Evolutionary conservation across 2,888 invertebrate species (phyloP).

Genomic region (Diloba caeruleocephala): DNA sequence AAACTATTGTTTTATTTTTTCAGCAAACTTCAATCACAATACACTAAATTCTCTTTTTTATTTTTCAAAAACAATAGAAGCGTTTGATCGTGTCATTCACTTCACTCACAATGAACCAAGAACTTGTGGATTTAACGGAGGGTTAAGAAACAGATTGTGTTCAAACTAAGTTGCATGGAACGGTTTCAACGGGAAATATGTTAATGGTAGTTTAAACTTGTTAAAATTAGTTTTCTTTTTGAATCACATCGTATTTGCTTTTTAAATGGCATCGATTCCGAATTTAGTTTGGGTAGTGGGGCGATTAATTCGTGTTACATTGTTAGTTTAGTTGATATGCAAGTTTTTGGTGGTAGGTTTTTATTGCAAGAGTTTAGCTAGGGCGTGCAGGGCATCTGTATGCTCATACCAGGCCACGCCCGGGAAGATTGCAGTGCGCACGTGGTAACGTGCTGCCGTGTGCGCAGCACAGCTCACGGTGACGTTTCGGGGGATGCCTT

Average conservation of each 20-base stretch:
- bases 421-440: too few relatives aligned
- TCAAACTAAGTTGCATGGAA: conserved; percentile 55
- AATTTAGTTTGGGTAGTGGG: conserved; percentile 23
- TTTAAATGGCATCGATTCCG: conserved; percentile 44
- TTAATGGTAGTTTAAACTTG: conserved; percentile 63
- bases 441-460: too few relatives aligned
- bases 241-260: conserved; percentile 46
- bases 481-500: too few relatives aligned
- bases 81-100: conserved; percentile 38
- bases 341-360: too few relatives aligned
- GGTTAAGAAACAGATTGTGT: conserved; percentile 61
- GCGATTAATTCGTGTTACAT: conserved; percentile 18
- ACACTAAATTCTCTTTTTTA: neutral
- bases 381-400: too few relatives aligned
- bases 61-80: conserved; percentile 15
- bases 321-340: conserved; percentile 9
- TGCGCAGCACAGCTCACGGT: too few relatives aligned
- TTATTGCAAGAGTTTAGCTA: too few relatives aligned
- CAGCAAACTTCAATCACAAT: too few relatives aligned
- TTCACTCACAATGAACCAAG: conserved; percentile 39
- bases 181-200: conserved; percentile 60
- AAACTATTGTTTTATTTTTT: too few relatives aligned
- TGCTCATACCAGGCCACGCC: too few relatives aligned
- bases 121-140: conserved; percentile 49
- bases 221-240: conserved; percentile 62